Base-by-base conservation (phyloP, 92 coral and sea anemone species). In the Actinernus sp. region DNA sequence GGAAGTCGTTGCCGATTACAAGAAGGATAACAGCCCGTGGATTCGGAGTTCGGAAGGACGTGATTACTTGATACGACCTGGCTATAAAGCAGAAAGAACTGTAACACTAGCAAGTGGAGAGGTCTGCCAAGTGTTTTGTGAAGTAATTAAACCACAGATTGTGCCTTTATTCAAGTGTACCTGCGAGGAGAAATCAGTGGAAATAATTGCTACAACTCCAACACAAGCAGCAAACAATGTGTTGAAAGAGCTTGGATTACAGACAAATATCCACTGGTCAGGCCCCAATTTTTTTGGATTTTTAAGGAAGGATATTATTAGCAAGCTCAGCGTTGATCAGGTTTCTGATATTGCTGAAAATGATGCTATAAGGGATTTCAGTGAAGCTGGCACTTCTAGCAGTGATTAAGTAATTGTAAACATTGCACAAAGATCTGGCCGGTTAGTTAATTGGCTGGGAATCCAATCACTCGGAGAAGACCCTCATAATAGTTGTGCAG, bases 151-250 rank as follows among this genome's bases (percentile, higher is more conserved):
- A 45, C 78, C 78, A 23, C 78, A 70, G 47, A 55, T n/a, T 56
- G 68, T 57, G 29, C 78, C 78, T 20, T 48, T 70, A 8, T 70
- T 70, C 41, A 55, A 68, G 52, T 68, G 76, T 54, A 32, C 76
- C 8, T 70, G 78, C 28, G 27, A 43, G 32, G 67, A 70, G 20
- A 70, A 70, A 44, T 39, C 52, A 14, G 58, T 70, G 22, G 38
- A 70, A 44, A 48, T 58, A 51, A 46, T 70, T 55, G 24, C 78
- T 22, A 70, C 66, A n/a, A 70, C 78, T 27, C 78, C 78, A 32
- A 70, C 78, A 39, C 55, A 40, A 26, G 78, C 78, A 51, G 78
- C 78, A 33, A 70, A 70, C 39, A 70, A 31, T 26, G 56, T 45
- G 47, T 56, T 70, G 24, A 19, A 58, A 33, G 39, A 58, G 24